Evolutionary conservation across 2,797 vertebrate species (phyloP).

Genomic region (Acridotheres tristis): DNA sequence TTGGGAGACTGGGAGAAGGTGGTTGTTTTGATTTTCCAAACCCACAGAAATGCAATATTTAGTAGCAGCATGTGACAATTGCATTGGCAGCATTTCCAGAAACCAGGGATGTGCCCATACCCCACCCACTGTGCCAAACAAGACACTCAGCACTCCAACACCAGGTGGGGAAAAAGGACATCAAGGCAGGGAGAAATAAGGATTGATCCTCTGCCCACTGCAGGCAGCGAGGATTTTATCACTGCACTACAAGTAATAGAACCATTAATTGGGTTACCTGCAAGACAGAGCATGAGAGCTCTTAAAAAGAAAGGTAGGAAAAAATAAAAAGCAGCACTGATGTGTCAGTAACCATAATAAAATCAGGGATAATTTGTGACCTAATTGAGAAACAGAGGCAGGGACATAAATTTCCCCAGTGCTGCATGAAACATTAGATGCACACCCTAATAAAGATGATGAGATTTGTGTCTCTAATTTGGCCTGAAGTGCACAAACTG

Average conservation of each 20-base stretch:
- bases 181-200: neutral
- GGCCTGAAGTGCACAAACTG: neutral
- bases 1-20: neutral
- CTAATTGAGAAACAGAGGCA: neutral
- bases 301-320: neutral
- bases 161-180: neutral
- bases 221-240: neutral
- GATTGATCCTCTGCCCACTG: neutral
- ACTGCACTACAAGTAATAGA: neutral
- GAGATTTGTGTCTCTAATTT: slow-evolving; percentile 26
- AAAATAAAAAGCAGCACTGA: neutral
- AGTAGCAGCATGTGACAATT: neutral
- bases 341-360: neutral
- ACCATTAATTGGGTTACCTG: neutral
- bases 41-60: slow-evolving; percentile 21
- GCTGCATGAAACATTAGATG: neutral
- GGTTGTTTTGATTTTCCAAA: neutral
- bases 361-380: neutral
- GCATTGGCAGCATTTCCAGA: neutral
- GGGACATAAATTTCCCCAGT: neutral
- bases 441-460: neutral
- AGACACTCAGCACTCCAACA: neutral
- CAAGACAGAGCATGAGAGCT: neutral
- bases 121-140: neutral
- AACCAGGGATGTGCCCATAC: neutral